phyloP scores from a whole-genome alignment of 2,797 vertebrate species.

The Sebastolobus altivelis region DNA sequence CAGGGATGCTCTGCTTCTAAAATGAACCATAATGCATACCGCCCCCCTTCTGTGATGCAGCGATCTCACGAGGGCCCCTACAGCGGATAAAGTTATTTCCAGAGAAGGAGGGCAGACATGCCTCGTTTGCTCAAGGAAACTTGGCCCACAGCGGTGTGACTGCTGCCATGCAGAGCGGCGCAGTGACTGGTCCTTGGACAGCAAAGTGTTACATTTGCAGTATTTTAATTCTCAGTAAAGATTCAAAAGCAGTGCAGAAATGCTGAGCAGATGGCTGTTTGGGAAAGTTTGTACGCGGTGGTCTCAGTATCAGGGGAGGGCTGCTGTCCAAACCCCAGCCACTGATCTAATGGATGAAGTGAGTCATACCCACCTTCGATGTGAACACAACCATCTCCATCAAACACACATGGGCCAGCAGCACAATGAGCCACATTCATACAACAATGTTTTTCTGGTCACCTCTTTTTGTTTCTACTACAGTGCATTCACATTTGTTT shows the following conservation, averaged over 20 bases:
- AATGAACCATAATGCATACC: conserved; percentile 33
- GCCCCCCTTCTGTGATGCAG: conserved; percentile 58
- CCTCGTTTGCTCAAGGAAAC: conserved; percentile 73
- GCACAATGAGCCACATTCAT: conserved; percentile 77
- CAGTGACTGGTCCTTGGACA: conserved; percentile 77
- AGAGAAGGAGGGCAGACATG: conserved; percentile 72
- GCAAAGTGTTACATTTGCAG: conserved; percentile 83
- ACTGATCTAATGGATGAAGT: conserved; percentile 85
- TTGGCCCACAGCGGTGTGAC: conserved; percentile 71
- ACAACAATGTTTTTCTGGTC: conserved; percentile 66
- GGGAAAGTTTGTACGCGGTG: conserved; percentile 77
- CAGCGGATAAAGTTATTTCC: conserved; percentile 66
- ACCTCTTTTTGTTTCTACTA: conserved; percentile 58
- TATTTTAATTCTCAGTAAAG: conserved; percentile 77
- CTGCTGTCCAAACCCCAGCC: conserved; percentile 82
- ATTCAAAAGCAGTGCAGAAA: conserved; percentile 77
- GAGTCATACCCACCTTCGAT: conserved; percentile 85
- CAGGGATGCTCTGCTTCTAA: conserved; percentile 9
- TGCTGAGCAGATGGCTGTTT: conserved; percentile 83
- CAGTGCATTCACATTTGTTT: conserved; percentile 68
- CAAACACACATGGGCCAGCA: conserved; percentile 75
- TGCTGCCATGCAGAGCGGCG: conserved; percentile 72
- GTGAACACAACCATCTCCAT: conserved; percentile 76
- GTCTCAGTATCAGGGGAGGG: conserved; percentile 78
- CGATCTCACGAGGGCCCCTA: conserved; percentile 52